Percentiles rank a stretch among this genome's conserved stretches.
These are phyloP conservation scores for Phytoseiulus persimilis DNA, from an alignment of 2,888 invertebrate genomes.

Conservation along the genomic window DNA sequence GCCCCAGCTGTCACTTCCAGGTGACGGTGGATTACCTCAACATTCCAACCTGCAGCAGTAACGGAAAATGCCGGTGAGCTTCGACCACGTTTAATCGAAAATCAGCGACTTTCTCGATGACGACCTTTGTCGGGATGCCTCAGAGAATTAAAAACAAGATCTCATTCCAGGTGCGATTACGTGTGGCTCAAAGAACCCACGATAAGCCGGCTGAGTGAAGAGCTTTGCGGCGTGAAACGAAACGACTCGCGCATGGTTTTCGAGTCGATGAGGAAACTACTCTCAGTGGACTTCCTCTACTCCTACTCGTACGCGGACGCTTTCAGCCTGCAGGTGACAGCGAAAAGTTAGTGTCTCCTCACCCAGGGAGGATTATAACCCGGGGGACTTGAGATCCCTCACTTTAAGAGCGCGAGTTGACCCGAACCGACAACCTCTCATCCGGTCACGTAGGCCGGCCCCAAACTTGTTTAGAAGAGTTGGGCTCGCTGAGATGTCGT, in stretches of 20 bases:
- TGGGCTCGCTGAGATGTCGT: no score
- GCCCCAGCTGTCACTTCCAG: slow-evolving; percentile 61
- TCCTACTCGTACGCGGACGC: slow-evolving; percentile 58
- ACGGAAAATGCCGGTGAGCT: slow-evolving; percentile 52
- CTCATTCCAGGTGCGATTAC: slow-evolving; percentile 43
- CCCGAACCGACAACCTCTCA: background rate
- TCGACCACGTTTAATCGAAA: background rate
- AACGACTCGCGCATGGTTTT: slow-evolving; percentile 49
- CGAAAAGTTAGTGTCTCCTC: slow-evolving; percentile 56
- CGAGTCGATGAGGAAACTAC: slow-evolving; percentile 58
- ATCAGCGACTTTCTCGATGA: slow-evolving; percentile 41
- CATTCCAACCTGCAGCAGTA: slow-evolving; percentile 50
- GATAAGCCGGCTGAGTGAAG: slow-evolving; percentile 43
- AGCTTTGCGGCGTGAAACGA: slow-evolving; percentile 43
- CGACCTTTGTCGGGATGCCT: slow-evolving; percentile 46
- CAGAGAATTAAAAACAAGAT: background rate
- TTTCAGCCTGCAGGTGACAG: slow-evolving; percentile 59
- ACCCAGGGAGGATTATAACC: background rate
- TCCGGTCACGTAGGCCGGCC: background rate
- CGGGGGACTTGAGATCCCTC: background rate
- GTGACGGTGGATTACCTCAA: slow-evolving; percentile 54
- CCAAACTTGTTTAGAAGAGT: no score
- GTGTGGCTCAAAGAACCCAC: slow-evolving; percentile 44
- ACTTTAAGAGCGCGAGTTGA: background rate
- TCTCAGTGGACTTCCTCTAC: slow-evolving; percentile 58